phyloP scores from a whole-genome alignment of 2,888 invertebrate genomes.

The Steinernema hermaphroditum region DNA sequence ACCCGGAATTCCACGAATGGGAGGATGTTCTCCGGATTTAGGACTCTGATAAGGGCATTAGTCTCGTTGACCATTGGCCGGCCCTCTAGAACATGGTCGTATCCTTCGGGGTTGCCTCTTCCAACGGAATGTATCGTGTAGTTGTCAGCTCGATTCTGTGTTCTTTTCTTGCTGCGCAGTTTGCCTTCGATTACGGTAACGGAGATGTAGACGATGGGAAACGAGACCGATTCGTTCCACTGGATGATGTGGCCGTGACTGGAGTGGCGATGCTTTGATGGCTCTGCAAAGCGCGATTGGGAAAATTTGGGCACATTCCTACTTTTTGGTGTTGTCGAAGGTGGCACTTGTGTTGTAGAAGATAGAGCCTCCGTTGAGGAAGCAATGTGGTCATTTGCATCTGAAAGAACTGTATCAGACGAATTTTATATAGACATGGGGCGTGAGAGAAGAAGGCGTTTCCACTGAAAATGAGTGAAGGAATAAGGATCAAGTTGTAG shows the following conservation, averaged over 20 bases:
- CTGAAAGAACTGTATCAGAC: no score
- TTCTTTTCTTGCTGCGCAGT: constrained; percentile 19
- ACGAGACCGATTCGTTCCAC: background rate
- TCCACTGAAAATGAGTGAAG: no score
- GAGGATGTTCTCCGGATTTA: background rate
- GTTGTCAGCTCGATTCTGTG: background rate
- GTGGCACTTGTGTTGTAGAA: no score
- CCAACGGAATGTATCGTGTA: background rate
- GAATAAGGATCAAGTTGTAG: no score
- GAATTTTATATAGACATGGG: no score
- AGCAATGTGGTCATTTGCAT: no score
- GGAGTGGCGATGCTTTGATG: no score
- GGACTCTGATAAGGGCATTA: background rate
- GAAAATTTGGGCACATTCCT: no score
- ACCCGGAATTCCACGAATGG: constrained; percentile 23
- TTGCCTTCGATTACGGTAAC: constrained; percentile 21
- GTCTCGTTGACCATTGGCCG: background rate
- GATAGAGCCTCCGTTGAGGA: no score
- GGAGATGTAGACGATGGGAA: background rate
- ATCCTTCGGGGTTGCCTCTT: background rate
- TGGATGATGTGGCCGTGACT: background rate
- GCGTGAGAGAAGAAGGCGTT: no score
- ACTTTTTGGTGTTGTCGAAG: no score
- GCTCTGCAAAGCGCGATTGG: no score
- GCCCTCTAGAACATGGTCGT: background rate